phyloP scores from a whole-genome alignment of 2,888 invertebrate genomes.

The Nomada lathburiana region DNA sequence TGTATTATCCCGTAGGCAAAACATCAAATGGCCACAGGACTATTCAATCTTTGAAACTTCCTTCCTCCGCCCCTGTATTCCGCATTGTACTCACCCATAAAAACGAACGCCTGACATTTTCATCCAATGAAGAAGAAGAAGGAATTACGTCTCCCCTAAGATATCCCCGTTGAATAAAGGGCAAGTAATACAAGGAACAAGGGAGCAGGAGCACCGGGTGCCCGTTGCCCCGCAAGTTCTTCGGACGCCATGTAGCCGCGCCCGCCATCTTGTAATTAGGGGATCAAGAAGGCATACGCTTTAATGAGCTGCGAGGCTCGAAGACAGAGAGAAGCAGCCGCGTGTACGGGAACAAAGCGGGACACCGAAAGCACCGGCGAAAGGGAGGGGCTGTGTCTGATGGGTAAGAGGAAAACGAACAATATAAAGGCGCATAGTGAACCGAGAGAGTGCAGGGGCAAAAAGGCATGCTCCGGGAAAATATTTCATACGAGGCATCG shows the following conservation, averaged over 20 bases:
- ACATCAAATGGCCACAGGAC: no score
- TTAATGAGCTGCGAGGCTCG: conserved; percentile 81
- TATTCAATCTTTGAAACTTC: no score
- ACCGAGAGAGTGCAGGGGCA: conserved; percentile 59
- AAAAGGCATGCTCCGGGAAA: conserved; percentile 69
- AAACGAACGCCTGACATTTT: not conserved
- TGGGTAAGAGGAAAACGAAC: conserved; percentile 67
- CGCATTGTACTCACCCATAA: not conserved
- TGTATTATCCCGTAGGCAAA: no score
- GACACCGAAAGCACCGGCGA: no score
- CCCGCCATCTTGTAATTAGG: conserved; percentile 83
- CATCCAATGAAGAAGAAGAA: not conserved
- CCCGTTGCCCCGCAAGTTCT: conserved; percentile 51
- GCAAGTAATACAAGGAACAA: conserved; percentile 6
- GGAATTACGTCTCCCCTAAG: not conserved
- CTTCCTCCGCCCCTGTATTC: not conserved
- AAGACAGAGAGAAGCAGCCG: conserved; percentile 44
- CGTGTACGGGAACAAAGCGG: not conserved
- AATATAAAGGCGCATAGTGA: conserved; percentile 54
- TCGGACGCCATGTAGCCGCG: conserved; percentile 78
- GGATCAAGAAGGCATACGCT: conserved; percentile 81
- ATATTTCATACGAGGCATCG: conserved; percentile 74
- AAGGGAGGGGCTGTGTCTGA: conserved; percentile 2
- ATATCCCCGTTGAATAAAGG: no score
- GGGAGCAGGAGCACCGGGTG: conserved; percentile 10